phyloP scores from a whole-genome alignment of 2,797 vertebrate genomes.

The Pyrocephalus nanus region DNA sequence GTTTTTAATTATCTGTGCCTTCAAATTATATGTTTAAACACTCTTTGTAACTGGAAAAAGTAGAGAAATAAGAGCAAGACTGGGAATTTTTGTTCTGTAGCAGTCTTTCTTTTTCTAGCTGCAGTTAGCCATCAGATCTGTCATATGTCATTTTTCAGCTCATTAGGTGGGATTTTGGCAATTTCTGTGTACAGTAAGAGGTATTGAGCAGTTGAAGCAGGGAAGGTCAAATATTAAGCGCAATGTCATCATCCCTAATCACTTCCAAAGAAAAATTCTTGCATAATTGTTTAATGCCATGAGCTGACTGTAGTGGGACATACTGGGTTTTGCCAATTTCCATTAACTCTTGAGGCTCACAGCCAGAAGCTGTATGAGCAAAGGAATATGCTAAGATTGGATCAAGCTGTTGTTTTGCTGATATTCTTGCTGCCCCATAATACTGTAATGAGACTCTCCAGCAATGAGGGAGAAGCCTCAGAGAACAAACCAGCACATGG shows the following conservation, averaged over 20 bases:
- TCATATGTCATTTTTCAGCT: constrained; percentile 77
- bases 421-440: neutral
- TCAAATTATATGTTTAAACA: constrained; percentile 34
- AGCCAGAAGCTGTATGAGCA: neutral
- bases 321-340: constrained; percentile 44
- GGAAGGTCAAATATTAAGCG: constrained; percentile 84
- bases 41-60: neutral
- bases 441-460: neutral
- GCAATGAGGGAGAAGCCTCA: neutral
- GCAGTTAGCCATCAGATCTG: constrained; percentile 77
- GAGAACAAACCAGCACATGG: neutral
- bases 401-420: neutral
- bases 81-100: constrained; percentile 32
- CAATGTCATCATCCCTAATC: constrained; percentile 85
- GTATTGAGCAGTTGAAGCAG: constrained; percentile 79
- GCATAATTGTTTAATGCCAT: constrained; percentile 83
- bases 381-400: neutral
- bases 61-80: constrained; percentile 5
- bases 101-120: constrained; percentile 53
- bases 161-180: constrained; percentile 81
- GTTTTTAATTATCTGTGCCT: constrained; percentile 35
- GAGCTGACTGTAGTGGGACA: constrained; percentile 65
- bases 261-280: constrained; percentile 91
- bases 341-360: constrained; percentile 57
- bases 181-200: constrained; percentile 74